Percentiles rank a stretch among this genome's conserved stretches.
Conservation (phyloP, 2,888 invertebrate species). For the Mythimna impura region DNA sequence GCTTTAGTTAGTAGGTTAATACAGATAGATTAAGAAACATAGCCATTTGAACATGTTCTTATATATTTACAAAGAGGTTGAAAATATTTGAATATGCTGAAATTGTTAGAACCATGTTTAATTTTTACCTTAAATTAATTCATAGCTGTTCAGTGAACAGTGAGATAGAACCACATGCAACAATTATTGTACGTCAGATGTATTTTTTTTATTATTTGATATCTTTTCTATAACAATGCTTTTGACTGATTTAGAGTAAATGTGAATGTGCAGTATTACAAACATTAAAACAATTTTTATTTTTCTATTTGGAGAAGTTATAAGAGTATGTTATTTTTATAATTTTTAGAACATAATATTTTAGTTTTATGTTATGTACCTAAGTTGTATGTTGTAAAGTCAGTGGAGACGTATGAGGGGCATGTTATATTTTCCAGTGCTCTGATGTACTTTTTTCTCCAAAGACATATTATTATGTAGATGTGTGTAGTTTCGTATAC, state of each 20-base stretch:
- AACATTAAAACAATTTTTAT: conserved; percentile 81
- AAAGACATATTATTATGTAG: conserved; percentile 75
- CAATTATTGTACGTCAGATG: conserved; percentile 70
- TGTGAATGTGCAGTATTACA: conserved; percentile 89
- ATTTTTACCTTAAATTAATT: conserved; percentile 61
- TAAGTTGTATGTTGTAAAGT: conserved; percentile 74
- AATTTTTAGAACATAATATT: conserved; percentile 79
- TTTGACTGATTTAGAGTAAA: conserved; percentile 89
- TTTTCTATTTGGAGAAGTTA: conserved; percentile 84
- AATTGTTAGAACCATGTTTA: conserved; percentile 72
- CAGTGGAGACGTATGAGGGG: conserved; percentile 72
- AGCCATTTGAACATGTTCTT: conserved; percentile 80
- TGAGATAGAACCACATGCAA: conserved; percentile 73
- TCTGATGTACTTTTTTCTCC: conserved; percentile 78
- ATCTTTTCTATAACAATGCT: conserved; percentile 79
- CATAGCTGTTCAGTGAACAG: conserved; percentile 73
- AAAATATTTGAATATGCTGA: conserved; percentile 77
- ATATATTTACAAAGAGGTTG: conserved; percentile 50
- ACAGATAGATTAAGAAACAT: conserved; percentile 79
- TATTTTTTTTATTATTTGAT: conserved; percentile 74
- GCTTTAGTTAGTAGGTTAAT: conserved; percentile 84
- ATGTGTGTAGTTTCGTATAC: conserved; percentile 64
- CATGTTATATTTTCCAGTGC: conserved; percentile 75
- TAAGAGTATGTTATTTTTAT: conserved; percentile 87
- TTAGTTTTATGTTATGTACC: conserved; percentile 72